Evolutionary conservation across 2,888 invertebrate genomes (phyloP).

Genomic region (Blera fallax): DNA sequence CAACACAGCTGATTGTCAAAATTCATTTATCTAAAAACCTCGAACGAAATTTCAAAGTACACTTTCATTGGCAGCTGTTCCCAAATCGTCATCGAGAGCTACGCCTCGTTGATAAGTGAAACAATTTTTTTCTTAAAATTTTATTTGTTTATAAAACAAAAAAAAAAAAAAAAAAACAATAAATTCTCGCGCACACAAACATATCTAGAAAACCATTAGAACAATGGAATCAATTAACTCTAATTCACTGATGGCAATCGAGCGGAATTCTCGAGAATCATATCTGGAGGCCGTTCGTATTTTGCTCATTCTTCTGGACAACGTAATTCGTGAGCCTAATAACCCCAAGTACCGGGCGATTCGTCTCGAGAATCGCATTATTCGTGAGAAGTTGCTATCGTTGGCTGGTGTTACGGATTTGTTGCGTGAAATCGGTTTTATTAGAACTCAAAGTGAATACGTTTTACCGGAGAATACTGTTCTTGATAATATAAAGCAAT

Average conservation of each 20-base stretch:
- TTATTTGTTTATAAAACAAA: constrained; percentile 24
- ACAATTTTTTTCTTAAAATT: constrained; percentile 10
- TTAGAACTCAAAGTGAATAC: constrained; percentile 75
- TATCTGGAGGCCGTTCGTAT: constrained; percentile 80
- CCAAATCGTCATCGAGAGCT: neutral
- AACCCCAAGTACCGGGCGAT: constrained; percentile 80
- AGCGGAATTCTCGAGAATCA: constrained; percentile 76
- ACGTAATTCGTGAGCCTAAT: constrained; percentile 79
- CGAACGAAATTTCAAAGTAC: constrained; percentile 8
- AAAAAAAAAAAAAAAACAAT: constrained; percentile 13
- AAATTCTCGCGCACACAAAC: constrained; percentile 24
- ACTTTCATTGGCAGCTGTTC: constrained; percentile 1
- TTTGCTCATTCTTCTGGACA: constrained; percentile 79
- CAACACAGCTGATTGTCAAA: constrained; percentile 58
- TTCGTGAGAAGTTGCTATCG: constrained; percentile 79
- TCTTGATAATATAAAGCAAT: constrained; percentile 78
- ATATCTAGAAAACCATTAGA: constrained; percentile 56
- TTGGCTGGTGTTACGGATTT: constrained; percentile 77
- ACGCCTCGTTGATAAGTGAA: constrained; percentile 28
- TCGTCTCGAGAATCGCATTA: constrained; percentile 79
- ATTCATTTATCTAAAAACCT: neutral
- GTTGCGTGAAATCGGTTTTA: constrained; percentile 80
- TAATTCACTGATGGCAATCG: constrained; percentile 70
- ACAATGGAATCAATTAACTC: constrained; percentile 72
- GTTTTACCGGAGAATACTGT: constrained; percentile 77